phyloP scores from a whole-genome alignment of 2,797 vertebrate species.

The Choloepus didactylus region DNA sequence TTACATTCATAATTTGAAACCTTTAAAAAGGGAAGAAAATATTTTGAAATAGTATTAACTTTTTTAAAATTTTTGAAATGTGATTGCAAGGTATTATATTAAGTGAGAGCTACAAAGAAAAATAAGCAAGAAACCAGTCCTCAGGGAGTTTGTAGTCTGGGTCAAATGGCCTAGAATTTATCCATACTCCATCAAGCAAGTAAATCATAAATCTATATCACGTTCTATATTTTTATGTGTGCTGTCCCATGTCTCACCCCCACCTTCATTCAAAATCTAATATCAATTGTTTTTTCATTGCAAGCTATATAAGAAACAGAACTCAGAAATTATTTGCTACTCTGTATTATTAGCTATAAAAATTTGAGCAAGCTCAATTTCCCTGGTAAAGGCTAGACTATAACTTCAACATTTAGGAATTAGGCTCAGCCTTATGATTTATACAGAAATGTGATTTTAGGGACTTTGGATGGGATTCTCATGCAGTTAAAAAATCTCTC shows the following conservation, averaged over 20 bases:
- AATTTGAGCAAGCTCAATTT: conserved; percentile 1
- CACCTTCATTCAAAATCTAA: not conserved
- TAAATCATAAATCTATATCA: not conserved
- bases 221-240: not conserved
- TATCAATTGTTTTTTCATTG: not conserved
- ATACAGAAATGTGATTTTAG: conserved; percentile 6
- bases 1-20: conserved; percentile 27
- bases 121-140: not conserved
- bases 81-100: not conserved
- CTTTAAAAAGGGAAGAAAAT: conserved; percentile 12
- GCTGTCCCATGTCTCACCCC: not conserved
- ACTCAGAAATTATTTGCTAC: conserved; percentile 10
- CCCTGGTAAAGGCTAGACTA: not conserved
- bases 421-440: not conserved
- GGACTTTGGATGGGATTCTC: not conserved
- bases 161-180: not conserved
- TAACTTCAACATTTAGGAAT: conserved; percentile 7
- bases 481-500: not conserved
- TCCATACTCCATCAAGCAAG: not conserved
- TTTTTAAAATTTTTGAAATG: conserved; percentile 33
- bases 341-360: not conserved
- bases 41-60: not conserved
- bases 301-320: not conserved
- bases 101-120: conserved; percentile 29
- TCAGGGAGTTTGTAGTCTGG: not conserved